Evolutionary conservation across 2,113 vertebrate genomes (phyloP).

Genomic region (Plotosus lineatus): DNA sequence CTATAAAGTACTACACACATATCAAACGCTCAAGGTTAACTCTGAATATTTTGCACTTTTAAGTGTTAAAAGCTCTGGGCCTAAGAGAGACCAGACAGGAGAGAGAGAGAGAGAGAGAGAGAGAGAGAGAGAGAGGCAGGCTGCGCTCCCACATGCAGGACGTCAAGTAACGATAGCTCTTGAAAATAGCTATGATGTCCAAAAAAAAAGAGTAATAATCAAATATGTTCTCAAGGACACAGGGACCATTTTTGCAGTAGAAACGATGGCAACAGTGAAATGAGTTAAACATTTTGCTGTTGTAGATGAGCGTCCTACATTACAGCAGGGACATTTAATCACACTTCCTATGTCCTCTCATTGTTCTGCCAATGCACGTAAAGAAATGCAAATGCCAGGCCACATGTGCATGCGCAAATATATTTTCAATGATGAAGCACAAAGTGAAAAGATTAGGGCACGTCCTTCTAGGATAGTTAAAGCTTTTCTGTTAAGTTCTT

Average conservation of each 20-base stretch:
- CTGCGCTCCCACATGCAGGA: too few relatives aligned
- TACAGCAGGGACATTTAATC: constrained; percentile 47
- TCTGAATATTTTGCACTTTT: constrained; percentile 82
- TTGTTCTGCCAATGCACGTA: constrained; percentile 65
- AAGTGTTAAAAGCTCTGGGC: constrained; percentile 81
- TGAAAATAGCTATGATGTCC: constrained; percentile 77
- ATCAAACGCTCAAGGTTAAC: constrained; percentile 73
- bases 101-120: too few relatives aligned
- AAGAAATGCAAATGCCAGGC: constrained; percentile 67
- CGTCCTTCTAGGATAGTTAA: constrained; percentile 70
- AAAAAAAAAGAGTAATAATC: constrained; percentile 77
- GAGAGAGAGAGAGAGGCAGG: too few relatives aligned
- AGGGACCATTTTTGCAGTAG: constrained; percentile 74
- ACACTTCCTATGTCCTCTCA: constrained; percentile 56
- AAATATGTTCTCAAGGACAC: constrained; percentile 81
- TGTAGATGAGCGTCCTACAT: constrained; percentile 62
- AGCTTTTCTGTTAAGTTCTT: constrained; percentile 70
- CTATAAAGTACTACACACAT: constrained; percentile 41
- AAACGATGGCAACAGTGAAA: constrained; percentile 69
- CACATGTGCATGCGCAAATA: constrained; percentile 64
- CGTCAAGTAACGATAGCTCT: constrained; percentile 66
- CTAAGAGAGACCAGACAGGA: constrained; percentile 47
- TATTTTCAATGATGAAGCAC: constrained; percentile 66
- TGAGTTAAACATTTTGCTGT: constrained; percentile 69
- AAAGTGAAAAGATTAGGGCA: constrained; percentile 65